phyloP scores from a whole-genome alignment of 2,113 vertebrate species.

The Scatophagus argus region DNA sequence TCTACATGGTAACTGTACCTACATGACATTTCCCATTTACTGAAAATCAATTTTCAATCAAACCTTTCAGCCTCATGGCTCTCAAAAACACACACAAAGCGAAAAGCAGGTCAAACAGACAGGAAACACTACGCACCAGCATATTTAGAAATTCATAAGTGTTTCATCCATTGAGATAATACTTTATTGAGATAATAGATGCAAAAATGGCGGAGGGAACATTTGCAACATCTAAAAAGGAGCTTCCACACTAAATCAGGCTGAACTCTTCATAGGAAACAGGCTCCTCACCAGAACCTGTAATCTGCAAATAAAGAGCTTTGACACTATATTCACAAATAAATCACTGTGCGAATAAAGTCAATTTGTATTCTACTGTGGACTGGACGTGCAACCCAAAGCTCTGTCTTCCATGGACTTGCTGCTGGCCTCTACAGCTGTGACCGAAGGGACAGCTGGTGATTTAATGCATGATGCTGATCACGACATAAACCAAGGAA shows the following conservation, averaged over 20 bases:
- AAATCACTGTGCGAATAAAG: neutral
- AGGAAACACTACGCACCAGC: neutral
- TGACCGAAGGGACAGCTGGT: neutral
- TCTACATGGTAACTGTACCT: neutral
- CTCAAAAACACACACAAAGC: neutral
- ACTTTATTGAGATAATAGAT: neutral
- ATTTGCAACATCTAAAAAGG: neutral
- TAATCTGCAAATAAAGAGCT: neutral
- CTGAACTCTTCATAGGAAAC: neutral
- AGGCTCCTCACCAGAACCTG: too few species aligned
- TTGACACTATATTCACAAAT: neutral
- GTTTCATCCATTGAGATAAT: neutral
- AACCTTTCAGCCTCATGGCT: neutral
- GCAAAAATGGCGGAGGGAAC: neutral
- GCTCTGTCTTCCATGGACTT: neutral
- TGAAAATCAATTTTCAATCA: constrained; percentile 41
- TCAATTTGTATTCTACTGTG: neutral
- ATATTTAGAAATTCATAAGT: neutral
- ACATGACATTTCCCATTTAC: neutral
- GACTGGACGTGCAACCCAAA: neutral
- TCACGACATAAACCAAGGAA: constrained; percentile 3
- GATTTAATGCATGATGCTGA: neutral
- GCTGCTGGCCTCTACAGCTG: neutral
- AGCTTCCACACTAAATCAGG: neutral
- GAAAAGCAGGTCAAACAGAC: neutral